Conservation (phyloP, 2,797 vertebrate species). For the Allobates femoralis region DNA sequence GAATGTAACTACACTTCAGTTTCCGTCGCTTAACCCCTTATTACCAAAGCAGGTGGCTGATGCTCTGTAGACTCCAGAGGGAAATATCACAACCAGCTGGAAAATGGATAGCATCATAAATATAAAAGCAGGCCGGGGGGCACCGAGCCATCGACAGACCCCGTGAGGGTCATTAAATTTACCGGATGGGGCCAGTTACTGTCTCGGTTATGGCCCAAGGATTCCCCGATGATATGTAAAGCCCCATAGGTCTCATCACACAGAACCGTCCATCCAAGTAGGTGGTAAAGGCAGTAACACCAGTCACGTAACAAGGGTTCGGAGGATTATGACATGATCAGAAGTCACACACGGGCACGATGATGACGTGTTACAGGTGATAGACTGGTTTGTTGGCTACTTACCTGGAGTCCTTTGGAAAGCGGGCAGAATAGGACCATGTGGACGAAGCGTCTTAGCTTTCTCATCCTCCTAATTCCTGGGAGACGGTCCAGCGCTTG, state of each 20-base stretch:
- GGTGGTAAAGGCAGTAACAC: background rate
- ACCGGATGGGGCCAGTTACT: background rate
- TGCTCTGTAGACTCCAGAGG: background rate
- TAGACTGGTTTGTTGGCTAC: too few relatives aligned
- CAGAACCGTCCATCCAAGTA: background rate
- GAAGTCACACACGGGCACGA: background rate
- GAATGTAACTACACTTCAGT: slow-evolving; percentile 25
- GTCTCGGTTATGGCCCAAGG: background rate
- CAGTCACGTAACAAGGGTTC: background rate
- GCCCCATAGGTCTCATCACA: background rate
- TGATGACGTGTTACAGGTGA: background rate
- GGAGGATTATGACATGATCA: background rate
- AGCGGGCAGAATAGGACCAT: slow-evolving; percentile 89
- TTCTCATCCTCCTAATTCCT: slow-evolving; percentile 80
- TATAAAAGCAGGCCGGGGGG: background rate
- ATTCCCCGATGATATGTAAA: background rate
- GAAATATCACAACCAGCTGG: background rate
- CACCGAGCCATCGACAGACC: background rate
- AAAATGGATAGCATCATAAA: background rate
- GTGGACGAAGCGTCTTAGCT: slow-evolving; percentile 86
- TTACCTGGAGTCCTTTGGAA: slow-evolving; percentile 90
- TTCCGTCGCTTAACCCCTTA: slow-evolving; percentile 23
- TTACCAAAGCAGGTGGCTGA: background rate
- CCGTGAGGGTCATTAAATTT: too few relatives aligned
- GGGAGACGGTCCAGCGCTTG: background rate